Evolutionary conservation across 2,888 invertebrate genomes (phyloP), one percentile per base, ranked within the genome.

Genomic region (Cryptocephalus primarius): DNA sequence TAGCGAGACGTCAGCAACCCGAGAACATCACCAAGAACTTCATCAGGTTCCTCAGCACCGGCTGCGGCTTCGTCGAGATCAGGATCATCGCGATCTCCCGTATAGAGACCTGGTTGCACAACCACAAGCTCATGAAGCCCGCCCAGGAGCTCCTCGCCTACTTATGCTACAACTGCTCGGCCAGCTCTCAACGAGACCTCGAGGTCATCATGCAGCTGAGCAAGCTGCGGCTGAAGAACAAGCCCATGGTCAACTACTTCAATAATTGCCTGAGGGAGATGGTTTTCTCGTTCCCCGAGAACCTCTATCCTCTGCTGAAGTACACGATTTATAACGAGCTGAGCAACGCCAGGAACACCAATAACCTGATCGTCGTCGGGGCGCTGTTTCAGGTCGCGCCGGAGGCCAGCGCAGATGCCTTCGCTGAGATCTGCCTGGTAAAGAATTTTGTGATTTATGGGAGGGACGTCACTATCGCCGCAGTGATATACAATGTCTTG

Each of bases 291-390:
- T 88, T 89, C 62, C 82, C 87, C 1, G 88, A 88, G 22, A 88
- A 94, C 63, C 72, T 95, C 45, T 81, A 83, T 48, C 84, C 88
- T 33, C 80, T 93, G 50, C 73, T 96, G 56, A 92, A 91, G 57
- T 88, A 90, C 64, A 91, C 92, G 0, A 86, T 96, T 48, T 93
- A 91, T 75, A 96, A 96, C 71, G 96, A 96, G 73, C 72, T 96
- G 55, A 92, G 94, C 0, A 86, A 87, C 62, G 83, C 86, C 32
- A 80, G 95, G 48, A 93, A 94, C 72, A 89, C 92, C 0, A 95
- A 94, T 74, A 96, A 96, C 71, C 88, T 95, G 85, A 82, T 89
- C 9, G 85, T 95, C 69, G 76, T 96, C 11, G 85, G 85, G 2
- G 87, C 88, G 9, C 84, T 95, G 71, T 88, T 95, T 64, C 88